Conservation (phyloP, 2,888 invertebrate species). For the Autographa pulchrina region DNA sequence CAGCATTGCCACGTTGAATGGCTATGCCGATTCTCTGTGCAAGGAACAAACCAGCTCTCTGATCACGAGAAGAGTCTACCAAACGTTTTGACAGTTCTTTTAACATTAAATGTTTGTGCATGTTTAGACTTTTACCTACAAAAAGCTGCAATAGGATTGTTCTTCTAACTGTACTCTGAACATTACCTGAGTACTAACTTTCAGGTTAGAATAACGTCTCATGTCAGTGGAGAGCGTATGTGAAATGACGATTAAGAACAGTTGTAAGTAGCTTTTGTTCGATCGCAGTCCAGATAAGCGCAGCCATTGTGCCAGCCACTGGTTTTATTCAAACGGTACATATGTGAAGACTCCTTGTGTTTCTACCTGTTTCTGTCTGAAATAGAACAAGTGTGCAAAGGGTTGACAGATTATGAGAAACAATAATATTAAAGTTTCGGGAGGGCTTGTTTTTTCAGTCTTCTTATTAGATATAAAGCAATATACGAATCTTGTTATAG, state of each 20-base stretch:
- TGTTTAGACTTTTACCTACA: not conserved
- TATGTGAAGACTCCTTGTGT: slow-evolving; percentile 23
- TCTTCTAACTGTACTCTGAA: slow-evolving; percentile 48
- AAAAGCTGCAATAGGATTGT: slow-evolving; percentile 23
- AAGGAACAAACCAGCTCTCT: no score
- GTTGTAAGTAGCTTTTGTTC: slow-evolving; percentile 88
- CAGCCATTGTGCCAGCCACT: slow-evolving; percentile 76
- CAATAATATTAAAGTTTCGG: not conserved
- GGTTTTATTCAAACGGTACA: slow-evolving; percentile 69
- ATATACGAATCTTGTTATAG: no score
- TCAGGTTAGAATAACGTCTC: slow-evolving; percentile 77
- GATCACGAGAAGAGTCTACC: no score
- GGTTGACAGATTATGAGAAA: not conserved
- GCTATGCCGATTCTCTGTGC: no score
- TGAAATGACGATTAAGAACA: slow-evolving; percentile 89
- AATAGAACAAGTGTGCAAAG: not conserved
- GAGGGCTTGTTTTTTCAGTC: not conserved
- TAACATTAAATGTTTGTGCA: not conserved
- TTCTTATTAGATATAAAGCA: no score
- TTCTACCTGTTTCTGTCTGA: slow-evolving; percentile 21
- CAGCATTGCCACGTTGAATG: no score
- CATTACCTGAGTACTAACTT: slow-evolving; percentile 54
- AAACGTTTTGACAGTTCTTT: no score
- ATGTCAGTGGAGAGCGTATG: slow-evolving; percentile 84
- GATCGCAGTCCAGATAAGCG: slow-evolving; percentile 79